Evolutionary conservation across 92 coral and sea anemone species (phyloP).

Genomic region (Heliopora coerulea): DNA sequence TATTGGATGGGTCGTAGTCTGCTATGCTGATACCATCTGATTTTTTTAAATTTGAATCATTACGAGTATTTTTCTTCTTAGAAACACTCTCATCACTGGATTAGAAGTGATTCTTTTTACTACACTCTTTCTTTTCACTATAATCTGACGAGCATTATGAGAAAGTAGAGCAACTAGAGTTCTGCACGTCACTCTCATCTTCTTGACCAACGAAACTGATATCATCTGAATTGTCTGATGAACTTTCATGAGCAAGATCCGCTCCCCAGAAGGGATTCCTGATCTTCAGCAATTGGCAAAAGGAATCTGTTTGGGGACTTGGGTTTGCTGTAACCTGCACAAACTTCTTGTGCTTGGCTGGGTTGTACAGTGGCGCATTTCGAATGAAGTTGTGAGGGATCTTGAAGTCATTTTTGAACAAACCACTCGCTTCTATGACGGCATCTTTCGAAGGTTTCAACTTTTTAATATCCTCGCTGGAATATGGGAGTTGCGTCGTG

Average conservation of each 20-base stretch:
- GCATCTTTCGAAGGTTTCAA: conserved; percentile 63
- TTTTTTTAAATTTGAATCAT: no score
- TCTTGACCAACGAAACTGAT: conserved; percentile 69
- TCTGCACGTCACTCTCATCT: conserved; percentile 15
- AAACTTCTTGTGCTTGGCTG: conserved; percentile 55
- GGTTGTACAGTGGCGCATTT: conserved; percentile 67
- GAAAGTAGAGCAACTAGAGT: neutral
- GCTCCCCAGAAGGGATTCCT: conserved; percentile 59
- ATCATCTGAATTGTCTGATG: conserved; percentile 77
- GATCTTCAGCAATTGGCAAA: conserved; percentile 74
- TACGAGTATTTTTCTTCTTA: no score
- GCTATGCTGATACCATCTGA: no score
- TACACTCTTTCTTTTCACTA: no score
- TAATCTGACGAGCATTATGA: conserved; percentile 11
- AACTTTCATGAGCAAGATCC: conserved; percentile 17
- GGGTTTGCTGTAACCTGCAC: conserved; percentile 29
- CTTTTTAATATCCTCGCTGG: conserved; percentile 49
- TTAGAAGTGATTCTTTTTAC: no score
- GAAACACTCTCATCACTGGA: no score
- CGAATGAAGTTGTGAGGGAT: conserved; percentile 75
- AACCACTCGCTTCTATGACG: conserved; percentile 49
- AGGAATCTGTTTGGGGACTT: conserved; percentile 80
- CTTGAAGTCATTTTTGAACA: conserved; percentile 54
- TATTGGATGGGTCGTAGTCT: no score
- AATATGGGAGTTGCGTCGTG: conserved; percentile 60